Evolutionary conservation across 37 sponge, comb jelly and placozoan genomes (phyloP).

Genomic region (Mnemiopsis leidyi): DNA sequence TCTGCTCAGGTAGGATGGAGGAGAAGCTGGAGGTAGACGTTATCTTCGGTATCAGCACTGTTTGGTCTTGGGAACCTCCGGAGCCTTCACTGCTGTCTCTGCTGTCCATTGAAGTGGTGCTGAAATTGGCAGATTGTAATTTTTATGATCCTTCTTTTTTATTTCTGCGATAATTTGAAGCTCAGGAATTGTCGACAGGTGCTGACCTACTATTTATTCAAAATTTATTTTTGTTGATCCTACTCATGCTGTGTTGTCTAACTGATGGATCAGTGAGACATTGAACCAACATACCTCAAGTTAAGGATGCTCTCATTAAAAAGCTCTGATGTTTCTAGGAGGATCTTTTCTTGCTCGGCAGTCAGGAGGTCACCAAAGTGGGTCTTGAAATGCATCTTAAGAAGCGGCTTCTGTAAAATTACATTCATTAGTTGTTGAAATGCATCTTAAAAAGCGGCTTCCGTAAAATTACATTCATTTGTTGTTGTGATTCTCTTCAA

Average conservation of each 20-base stretch:
- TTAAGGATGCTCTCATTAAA: neutral
- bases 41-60: constrained; percentile 33
- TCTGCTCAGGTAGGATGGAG: neutral
- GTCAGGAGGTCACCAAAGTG: constrained; percentile 51
- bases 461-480: too few species aligned
- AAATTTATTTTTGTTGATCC: too few species aligned
- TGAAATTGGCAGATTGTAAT: too few species aligned
- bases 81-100: neutral
- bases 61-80: neutral
- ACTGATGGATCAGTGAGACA: too few species aligned
- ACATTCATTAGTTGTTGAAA: neutral
- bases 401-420: neutral
- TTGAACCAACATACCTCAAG: too few species aligned
- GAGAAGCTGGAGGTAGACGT: neutral
- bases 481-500: too few species aligned
- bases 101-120: constrained; percentile 23
- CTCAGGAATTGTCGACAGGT: too few species aligned
- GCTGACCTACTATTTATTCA: too few species aligned
- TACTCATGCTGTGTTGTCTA: too few species aligned
- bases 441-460: too few species aligned
- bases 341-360: constrained; percentile 20
- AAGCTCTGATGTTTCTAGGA: constrained; percentile 29
- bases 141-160: too few species aligned
- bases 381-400: constrained; percentile 41
- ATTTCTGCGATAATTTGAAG: too few species aligned